A percentile compares a stretch with the other conserved stretches of the same genome.
Conservation (phyloP, 1,140 invertebrate genomes). For the Panulirus ornatus region DNA sequence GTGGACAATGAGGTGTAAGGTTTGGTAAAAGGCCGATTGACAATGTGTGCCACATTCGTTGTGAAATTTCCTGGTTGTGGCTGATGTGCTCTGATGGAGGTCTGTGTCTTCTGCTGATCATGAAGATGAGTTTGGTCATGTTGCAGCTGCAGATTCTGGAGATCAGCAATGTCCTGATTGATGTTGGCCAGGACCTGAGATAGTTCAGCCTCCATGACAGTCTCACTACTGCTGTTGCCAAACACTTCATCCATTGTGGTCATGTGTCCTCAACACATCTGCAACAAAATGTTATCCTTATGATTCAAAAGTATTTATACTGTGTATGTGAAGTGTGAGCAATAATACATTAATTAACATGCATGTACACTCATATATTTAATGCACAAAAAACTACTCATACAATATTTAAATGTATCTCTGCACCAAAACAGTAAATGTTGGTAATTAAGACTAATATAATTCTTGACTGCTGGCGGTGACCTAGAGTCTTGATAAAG, state of each 20-base stretch:
- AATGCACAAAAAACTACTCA: slow-evolving; percentile 1
- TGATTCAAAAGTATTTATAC: slow-evolving; percentile 3
- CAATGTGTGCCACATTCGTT: slow-evolving; percentile 44
- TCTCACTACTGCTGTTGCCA: slow-evolving; percentile 74
- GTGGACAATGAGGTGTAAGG: not conserved
- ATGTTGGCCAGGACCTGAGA: slow-evolving; percentile 43
- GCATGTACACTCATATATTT: not conserved
- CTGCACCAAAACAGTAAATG: not conserved
- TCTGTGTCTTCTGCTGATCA: not conserved
- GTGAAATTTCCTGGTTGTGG: not conserved
- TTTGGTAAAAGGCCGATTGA: not conserved
- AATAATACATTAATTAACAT: not conserved
- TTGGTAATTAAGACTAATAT: too few species aligned
- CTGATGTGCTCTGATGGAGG: not conserved
- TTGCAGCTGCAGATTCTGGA: slow-evolving; percentile 38
- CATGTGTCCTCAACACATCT: slow-evolving; percentile 3
- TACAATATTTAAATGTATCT: not conserved
- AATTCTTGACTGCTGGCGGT: too few species aligned
- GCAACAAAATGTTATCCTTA: not conserved
- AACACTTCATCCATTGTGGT: slow-evolving; percentile 72
- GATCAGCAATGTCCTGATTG: slow-evolving; percentile 40
- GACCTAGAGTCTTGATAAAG: too few species aligned
- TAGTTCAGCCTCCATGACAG: slow-evolving; percentile 67
- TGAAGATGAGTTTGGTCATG: not conserved
- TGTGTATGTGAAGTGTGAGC: not conserved